phyloP scores from a whole-genome alignment of 2,888 invertebrate genomes.

The Pandemis cinnamomeana region DNA sequence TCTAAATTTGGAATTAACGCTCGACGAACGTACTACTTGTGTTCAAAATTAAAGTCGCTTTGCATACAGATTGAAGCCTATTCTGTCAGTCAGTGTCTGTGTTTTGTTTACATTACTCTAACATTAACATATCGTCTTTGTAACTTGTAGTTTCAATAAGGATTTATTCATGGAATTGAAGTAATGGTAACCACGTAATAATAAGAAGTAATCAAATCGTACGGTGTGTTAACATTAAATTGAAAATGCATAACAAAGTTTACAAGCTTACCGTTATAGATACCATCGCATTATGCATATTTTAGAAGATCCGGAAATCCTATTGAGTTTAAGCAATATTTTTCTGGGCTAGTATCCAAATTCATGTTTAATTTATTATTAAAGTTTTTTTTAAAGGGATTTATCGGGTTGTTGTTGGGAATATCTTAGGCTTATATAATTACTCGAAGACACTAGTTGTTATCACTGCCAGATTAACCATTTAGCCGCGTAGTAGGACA shows the following conservation, averaged over 20 bases:
- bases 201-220: neutral
- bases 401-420: too few relatives aligned
- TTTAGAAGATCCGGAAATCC: neutral
- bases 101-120: conserved; percentile 2
- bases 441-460: too few relatives aligned
- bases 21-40: conserved; percentile 52
- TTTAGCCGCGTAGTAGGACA: neutral
- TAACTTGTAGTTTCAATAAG: neutral
- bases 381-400: too few relatives aligned
- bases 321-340: too few relatives aligned
- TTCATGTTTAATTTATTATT: too few relatives aligned
- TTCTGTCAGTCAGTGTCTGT: neutral
- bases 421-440: too few relatives aligned
- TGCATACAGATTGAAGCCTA: conserved; percentile 9
- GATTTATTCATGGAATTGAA: neutral
- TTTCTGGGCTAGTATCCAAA: too few relatives aligned
- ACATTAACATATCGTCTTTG: neutral
- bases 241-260: too few relatives aligned
- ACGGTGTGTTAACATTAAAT: neutral
- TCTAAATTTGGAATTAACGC: neutral
- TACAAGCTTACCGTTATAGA: too few relatives aligned
- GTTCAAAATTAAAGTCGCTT: conserved; percentile 54
- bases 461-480: neutral
- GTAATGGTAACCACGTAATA: neutral
- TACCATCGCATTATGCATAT: too few relatives aligned